Evolutionary conservation across 2,113 vertebrate genomes (phyloP), one percentile per base, ranked within the genome.

Genomic region (Gallinago media): DNA sequence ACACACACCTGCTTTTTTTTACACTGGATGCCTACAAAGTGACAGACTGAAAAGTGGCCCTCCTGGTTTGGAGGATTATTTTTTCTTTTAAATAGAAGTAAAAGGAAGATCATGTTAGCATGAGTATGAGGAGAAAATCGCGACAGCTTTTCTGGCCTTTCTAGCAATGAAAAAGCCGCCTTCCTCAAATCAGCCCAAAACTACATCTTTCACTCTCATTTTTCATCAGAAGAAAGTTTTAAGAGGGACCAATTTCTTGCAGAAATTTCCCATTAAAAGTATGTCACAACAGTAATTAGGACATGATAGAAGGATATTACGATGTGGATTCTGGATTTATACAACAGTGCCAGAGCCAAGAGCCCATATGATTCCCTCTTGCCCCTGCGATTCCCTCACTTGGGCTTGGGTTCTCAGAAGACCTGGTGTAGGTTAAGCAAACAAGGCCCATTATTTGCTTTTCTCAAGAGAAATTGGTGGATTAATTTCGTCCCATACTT

Each of bases 281-380:
- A 63, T 52, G 55, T 81, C 70, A 67, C n/a, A 61, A 63, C 61
- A 93, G 75, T 47, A 85, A 96, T 63, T 90, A 92, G 87, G 80
- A 78, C 65, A 67, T 40, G 56, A 91, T 65, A 94, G 75, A 70
- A 85, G 23, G 61, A 93, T 40, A 38, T 67, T 66, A 44, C 6
- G 2, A 23, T 62, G 59, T 62, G 50, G 55, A 38, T 74, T 85
- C 59, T 71, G 47, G 36, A 84, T 89, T 79, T 67, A 52, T 42
- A 38, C 0, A 20, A 40, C 27, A 74, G 31, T 47, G 61, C 55
- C 2, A 2, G 71, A 76, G 29, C 54, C 0, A 0, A 77, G 25
- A 80, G 44, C 42, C 44, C 32, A 42, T 15, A 14, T 2, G 8
- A 74, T 63, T 65, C 56, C 19, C 32, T 85, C 59, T 55, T 8